phyloP scores from a whole-genome alignment of 2,888 invertebrate genomes.

The Zhengitettix transpicula region DNA sequence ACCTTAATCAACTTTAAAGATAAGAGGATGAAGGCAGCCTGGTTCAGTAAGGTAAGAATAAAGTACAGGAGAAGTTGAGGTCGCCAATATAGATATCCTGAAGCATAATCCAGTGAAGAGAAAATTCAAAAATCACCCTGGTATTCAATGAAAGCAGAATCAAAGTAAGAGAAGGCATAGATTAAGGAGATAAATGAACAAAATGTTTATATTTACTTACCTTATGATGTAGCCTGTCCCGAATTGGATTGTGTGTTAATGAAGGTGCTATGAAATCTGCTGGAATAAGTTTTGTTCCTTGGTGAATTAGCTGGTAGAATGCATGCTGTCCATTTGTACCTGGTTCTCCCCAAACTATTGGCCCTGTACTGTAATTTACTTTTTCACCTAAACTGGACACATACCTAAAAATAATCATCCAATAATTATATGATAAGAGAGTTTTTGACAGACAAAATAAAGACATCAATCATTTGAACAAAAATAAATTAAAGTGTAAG shows the following conservation, averaged over 20 bases:
- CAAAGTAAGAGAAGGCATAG: too few relatives aligned
- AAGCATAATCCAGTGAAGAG: too few relatives aligned
- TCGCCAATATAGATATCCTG: too few relatives aligned
- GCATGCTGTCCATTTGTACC: constrained; percentile 99
- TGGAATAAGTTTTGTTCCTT: constrained; percentile 80
- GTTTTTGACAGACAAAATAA: background rate
- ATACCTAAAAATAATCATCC: constrained; percentile 25
- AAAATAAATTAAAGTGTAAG: too few relatives aligned
- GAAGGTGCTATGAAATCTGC: constrained; percentile 94
- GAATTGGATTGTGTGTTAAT: constrained; percentile 74
- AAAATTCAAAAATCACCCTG: too few relatives aligned
- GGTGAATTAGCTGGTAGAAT: constrained; percentile 97
- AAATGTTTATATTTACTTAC: constrained; percentile 18
- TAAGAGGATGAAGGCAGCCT: too few relatives aligned
- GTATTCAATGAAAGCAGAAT: too few relatives aligned
- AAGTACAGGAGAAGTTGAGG: too few relatives aligned
- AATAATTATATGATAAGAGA: background rate
- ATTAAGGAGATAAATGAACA: too few relatives aligned
- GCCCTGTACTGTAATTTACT: constrained; percentile 49
- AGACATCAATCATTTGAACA: too few relatives aligned
- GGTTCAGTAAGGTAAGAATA: too few relatives aligned
- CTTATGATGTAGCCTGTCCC: constrained; percentile 72
- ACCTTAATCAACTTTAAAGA: too few relatives aligned
- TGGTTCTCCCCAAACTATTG: constrained; percentile 94
- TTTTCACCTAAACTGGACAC: constrained; percentile 52